Evolutionary conservation across 2,888 invertebrate species (phyloP).

Genomic region (Calliopum simillimum): DNA sequence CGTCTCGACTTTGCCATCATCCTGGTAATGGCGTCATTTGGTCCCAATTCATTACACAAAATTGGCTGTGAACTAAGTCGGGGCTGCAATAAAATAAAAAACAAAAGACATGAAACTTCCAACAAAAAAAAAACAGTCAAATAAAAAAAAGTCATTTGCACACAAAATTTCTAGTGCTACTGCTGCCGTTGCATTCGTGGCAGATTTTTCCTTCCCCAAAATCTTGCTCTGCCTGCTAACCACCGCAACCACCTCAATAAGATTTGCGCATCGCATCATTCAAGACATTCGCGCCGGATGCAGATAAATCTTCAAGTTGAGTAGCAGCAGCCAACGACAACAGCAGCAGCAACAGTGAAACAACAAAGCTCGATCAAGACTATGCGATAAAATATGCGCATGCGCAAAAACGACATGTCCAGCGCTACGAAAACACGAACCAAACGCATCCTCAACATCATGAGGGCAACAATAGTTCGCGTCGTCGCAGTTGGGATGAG

Average conservation of each 20-base stretch:
- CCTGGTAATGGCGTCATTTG: slow-evolving; percentile 41
- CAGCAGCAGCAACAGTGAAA: slow-evolving; percentile 15
- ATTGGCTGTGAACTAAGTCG: slow-evolving; percentile 36
- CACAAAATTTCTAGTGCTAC: slow-evolving; percentile 30
- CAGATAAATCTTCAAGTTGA: slow-evolving; percentile 48
- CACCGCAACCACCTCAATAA: background rate
- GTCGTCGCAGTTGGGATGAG: background rate
- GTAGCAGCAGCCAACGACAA: slow-evolving; percentile 40
- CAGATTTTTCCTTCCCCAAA: slow-evolving; percentile 2
- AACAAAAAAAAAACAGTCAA: slow-evolving; percentile 32
- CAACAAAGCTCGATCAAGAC: slow-evolving; percentile 42
- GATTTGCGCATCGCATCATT: slow-evolving; percentile 21
- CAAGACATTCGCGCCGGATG: slow-evolving; percentile 46
- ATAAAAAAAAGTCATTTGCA: slow-evolving; percentile 33
- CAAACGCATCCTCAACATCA: background rate
- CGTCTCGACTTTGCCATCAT: slow-evolving; percentile 11
- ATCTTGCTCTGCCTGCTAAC: background rate
- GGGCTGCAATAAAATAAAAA: background rate
- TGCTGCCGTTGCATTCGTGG: slow-evolving; percentile 2
- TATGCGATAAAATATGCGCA: slow-evolving; percentile 40
- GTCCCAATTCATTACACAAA: slow-evolving; percentile 42
- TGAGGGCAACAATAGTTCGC: slow-evolving; percentile 2
- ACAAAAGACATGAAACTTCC: background rate
- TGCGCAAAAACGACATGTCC: slow-evolving; percentile 13
- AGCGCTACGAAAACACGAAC: slow-evolving; percentile 2